Conservation (phyloP, 2,797 vertebrate species). For the Microtus agrestis region DNA sequence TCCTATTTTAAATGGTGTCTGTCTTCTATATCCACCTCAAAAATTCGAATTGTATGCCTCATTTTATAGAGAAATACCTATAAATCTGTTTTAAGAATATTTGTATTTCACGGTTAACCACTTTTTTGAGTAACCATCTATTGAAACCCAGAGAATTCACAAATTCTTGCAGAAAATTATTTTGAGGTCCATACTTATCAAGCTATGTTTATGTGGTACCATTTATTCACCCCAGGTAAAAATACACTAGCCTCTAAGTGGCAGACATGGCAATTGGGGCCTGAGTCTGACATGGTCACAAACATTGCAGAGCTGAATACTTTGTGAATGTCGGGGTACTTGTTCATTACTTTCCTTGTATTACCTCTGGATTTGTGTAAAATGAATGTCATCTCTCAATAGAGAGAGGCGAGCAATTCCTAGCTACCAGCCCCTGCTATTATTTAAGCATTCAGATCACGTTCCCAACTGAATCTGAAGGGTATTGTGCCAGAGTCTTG, state of each 20-base stretch:
- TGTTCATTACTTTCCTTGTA: neutral
- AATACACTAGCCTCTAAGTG: neutral
- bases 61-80: neutral
- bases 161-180: neutral
- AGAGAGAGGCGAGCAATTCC: neutral
- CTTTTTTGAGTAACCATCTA: slow-evolving; percentile 70
- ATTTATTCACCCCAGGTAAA: neutral
- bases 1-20: neutral
- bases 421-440: neutral
- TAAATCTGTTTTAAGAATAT: slow-evolving; percentile 35
- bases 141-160: neutral
- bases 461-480: neutral
- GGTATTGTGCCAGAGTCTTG: neutral
- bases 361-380: neutral
- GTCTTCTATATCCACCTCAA: neutral
- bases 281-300: neutral
- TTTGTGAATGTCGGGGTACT: neutral
- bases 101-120: neutral
- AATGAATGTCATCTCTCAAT: neutral
- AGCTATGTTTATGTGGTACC: neutral
- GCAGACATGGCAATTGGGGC: neutral
- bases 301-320: neutral
- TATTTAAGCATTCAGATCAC: slow-evolving; percentile 35
- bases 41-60: neutral
- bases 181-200: slow-evolving; percentile 14